Evolutionary conservation across 2,888 invertebrate species (phyloP).

Genomic region (Lasioglossum marginatum): DNA sequence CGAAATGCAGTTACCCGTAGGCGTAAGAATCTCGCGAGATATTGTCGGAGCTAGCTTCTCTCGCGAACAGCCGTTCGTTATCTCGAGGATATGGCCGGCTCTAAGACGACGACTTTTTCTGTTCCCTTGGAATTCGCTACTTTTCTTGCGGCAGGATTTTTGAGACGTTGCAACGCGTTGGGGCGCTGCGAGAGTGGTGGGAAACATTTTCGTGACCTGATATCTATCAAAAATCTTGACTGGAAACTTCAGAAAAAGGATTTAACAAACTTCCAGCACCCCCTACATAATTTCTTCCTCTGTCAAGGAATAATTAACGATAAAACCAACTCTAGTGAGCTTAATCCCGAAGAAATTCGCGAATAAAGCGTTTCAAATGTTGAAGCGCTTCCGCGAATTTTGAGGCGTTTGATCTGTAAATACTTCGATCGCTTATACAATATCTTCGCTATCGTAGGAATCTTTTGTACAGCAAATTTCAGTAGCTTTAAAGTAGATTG

Average conservation of each 20-base stretch:
- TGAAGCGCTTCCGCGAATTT: background rate
- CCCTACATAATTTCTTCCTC: background rate
- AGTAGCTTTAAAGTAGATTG: background rate
- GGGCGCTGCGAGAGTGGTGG: background rate
- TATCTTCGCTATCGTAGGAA: background rate
- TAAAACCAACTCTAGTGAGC: background rate
- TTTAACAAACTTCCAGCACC: background rate
- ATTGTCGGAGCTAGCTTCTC: background rate
- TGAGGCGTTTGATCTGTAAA: background rate
- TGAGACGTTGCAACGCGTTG: background rate
- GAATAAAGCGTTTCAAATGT: background rate
- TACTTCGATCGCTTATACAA: background rate
- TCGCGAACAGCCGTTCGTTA: constrained; percentile 13
- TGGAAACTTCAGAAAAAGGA: background rate
- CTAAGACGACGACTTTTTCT: background rate
- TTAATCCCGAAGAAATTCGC: background rate
- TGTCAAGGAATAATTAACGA: background rate
- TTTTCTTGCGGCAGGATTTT: background rate
- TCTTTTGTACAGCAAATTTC: background rate
- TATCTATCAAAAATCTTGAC: background rate
- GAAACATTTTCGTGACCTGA: background rate
- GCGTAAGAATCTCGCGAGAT: constrained; percentile 33
- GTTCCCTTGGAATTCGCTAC: background rate
- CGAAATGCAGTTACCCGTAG: constrained; percentile 35
- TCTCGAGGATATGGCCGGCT: background rate